Evolutionary conservation across 1,140 invertebrate genomes (phyloP).

Genomic region (Diorhabda elongata): DNA sequence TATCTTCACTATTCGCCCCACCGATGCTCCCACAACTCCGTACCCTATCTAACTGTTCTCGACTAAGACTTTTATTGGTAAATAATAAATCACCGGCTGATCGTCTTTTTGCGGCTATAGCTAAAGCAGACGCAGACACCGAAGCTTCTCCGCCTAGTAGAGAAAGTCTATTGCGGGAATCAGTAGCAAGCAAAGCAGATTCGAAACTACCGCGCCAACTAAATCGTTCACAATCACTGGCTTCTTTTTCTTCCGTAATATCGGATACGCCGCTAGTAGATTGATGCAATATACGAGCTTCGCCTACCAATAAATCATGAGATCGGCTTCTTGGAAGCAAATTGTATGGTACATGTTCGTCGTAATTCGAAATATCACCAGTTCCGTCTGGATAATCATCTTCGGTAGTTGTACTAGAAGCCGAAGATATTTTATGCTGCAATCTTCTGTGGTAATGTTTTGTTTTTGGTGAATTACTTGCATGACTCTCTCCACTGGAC

Average conservation of each 20-base stretch:
- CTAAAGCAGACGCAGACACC: conserved; percentile 59
- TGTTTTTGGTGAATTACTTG: conserved; percentile 50
- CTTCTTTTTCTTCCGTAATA: conserved; percentile 65
- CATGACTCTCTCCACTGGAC: conserved; percentile 62
- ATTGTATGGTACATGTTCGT: conserved; percentile 40
- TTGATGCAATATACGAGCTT: conserved; percentile 48
- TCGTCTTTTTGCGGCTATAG: conserved; percentile 66
- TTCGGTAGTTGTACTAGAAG: conserved; percentile 69
- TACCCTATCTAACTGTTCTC: conserved; percentile 69
- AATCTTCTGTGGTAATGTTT: conserved; percentile 53
- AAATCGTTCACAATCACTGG: conserved; percentile 84
- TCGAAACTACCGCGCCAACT: conserved; percentile 88
- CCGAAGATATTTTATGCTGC: conserved; percentile 58
- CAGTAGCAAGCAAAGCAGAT: conserved; percentile 76
- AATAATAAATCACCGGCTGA: conserved; percentile 75
- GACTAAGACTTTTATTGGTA: conserved; percentile 65
- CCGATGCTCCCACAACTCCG: conserved; percentile 78
- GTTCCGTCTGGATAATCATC: conserved; percentile 69
- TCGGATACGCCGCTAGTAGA: conserved; percentile 50
- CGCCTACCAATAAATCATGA: conserved; percentile 68
- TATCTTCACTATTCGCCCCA: conserved; percentile 57
- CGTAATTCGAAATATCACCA: conserved; percentile 43
- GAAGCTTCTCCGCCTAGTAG: conserved; percentile 64
- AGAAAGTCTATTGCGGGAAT: conserved; percentile 73
- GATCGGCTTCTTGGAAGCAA: conserved; percentile 66